Evolutionary conservation across 2,113 vertebrate species (phyloP), one percentile per base, ranked within the genome.

Genomic region (Madoqua kirkii): DNA sequence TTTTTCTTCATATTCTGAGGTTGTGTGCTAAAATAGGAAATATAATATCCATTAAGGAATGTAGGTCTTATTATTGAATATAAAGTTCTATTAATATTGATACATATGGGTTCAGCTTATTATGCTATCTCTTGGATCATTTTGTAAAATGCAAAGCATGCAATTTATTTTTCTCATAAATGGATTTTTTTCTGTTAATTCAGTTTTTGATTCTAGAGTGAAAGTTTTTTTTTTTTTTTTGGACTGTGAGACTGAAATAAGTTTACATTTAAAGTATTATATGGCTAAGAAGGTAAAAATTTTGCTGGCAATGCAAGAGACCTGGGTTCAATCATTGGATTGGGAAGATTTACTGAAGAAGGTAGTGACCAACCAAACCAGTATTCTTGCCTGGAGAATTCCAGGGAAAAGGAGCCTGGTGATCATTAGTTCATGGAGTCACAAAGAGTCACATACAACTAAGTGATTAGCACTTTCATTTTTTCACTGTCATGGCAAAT

Each of bases 1-100:
- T 59, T 19, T 88, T 52, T 59, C 16, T 33, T 74, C 62, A 55
- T 31, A 3, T 87, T 87, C 15, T 87, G 21, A 96, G 74, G 21
- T 52, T 74, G 71, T 57, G 19, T 93, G 17, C 6, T 93, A 71
- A 96, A 85, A 87, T 50, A 60, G 6, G 12, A 91, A 93, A 84
- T 11, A 29, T 52, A 10, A 82, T 52, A 9, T n/a, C 10, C 7
- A 14, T 71, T 91, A 79, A 83, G n/a, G 3, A 79, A 95, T 21
- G 0, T 10, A 0, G 2, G 1, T 25, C 19, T 7, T 71, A 21
- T 71, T 21, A 21, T 36, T 36, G n/a, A 93, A 84, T 11, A 40
- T 43, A 5, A 82, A 36, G 21, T 40, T 6, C 5, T 71, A 36
- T 71, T 71, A 71, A 36, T 71, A 11, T 60, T 93, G 79, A 87